These are phyloP conservation scores for Lithosia quadra DNA, from an alignment of 2,888 invertebrate genomes.

Conservation along the genomic window DNA sequence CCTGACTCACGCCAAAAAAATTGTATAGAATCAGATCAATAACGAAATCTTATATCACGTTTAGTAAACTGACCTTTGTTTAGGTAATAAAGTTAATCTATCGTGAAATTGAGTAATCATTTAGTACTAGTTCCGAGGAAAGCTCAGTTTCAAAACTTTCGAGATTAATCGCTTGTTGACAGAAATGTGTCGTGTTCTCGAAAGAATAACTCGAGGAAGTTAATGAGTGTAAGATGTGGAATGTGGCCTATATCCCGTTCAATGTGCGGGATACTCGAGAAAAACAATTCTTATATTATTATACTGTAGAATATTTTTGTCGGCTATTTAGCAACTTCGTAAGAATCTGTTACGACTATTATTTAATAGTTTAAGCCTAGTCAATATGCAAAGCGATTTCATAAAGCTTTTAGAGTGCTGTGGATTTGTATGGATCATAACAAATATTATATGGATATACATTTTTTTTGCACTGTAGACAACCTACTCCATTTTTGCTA, in stretches of 20 bases:
- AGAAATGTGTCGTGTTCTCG: conserved; percentile 68
- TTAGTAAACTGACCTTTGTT: conserved; percentile 46
- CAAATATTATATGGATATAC: not conserved
- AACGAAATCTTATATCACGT: conserved; percentile 29
- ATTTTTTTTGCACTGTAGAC: not conserved
- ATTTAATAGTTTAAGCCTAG: conserved; percentile 17
- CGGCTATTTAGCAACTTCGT: conserved; percentile 34
- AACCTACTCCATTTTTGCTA: not conserved
- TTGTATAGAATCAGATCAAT: conserved; percentile 26
- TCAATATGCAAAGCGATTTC: not conserved
- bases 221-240: conserved; percentile 67
- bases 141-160: conserved; percentile 32
- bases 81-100: conserved; percentile 71
- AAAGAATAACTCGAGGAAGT: conserved; percentile 68
- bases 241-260: conserved; percentile 72
- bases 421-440: not conserved
- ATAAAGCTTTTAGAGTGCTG: conserved; percentile 2
- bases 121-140: conserved; percentile 59
- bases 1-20: conserved; percentile 38
- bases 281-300: conserved; percentile 46
- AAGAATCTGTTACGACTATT: conserved; percentile 30
- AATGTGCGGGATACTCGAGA: conserved; percentile 50
- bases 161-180: conserved; percentile 66
- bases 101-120: conserved; percentile 73
- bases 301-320: conserved; percentile 22